Evolutionary conservation across 1,140 invertebrate genomes (phyloP), one percentile per base, ranked within the genome.

Genomic region (Solenopsis fugax): DNA sequence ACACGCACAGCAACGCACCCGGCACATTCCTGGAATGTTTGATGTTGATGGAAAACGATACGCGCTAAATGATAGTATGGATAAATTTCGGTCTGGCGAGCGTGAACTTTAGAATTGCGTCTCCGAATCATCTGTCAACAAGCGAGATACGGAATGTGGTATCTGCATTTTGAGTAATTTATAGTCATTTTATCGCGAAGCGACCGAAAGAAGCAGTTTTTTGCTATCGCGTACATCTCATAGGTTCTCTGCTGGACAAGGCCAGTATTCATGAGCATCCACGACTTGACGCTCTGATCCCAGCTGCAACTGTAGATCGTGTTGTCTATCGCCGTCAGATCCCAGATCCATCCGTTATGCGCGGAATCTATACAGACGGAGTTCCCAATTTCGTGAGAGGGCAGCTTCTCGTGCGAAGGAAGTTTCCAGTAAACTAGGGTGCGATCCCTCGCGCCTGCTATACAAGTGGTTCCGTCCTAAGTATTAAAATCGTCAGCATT

Each of bases 261-360:
- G 50, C 89, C 93, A 10, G 62, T 81, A 29, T 85, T 52, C 2
- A 80, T 88, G n/a, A 93, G 84, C 18, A 85, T 75, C 95, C 95
- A 95, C 5, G 92, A 88, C 86, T 94, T 94, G 4, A 95, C 81
- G 0, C 76, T 92, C 48, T 90, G 75, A 88, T 95, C 95, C 94
- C 94, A 95, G 62, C 94, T 94, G 76, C 94, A 95, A 76, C 94
- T 95, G 71, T 94, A 95, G 45, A 95, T 58, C 62, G 87, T 94
- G 21, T 94, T 82, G 29, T 92, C 81, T 67, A 94, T 90, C 29
- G 92, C 86, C 21, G 93, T 92, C 45, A 95, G 78, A 78, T 94
- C 94, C 94, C 94, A 95, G 75, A 95, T 94, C 95, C 95, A 95
- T 84, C 95, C 95, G 10, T 92, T 81, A 71, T 95, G 95, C 10